A percentile compares a stretch with the other conserved stretches of the same genome.
Conservation (phyloP, 2,888 invertebrate genomes). For the Blomia tropicalis region DNA sequence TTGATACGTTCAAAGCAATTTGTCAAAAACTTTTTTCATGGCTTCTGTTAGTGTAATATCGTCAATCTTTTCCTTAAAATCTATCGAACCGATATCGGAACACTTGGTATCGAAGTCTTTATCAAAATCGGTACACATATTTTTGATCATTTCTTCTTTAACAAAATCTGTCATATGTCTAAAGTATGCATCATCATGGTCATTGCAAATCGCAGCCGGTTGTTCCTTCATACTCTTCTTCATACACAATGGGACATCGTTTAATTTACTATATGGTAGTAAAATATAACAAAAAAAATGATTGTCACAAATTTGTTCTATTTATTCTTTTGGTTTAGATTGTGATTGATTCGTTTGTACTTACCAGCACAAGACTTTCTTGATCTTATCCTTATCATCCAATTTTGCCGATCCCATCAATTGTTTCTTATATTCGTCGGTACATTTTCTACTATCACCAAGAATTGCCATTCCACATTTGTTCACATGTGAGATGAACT, state of each 20-base stretch:
- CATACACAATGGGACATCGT: background rate
- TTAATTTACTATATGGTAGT: background rate
- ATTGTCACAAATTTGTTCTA: background rate
- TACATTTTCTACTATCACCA: background rate
- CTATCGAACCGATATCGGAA: background rate
- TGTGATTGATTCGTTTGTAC: background rate
- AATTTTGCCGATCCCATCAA: background rate
- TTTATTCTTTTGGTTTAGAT: background rate
- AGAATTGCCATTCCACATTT: background rate
- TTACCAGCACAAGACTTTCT: conserved; percentile 8
- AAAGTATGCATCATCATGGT: background rate
- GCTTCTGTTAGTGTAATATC: background rate
- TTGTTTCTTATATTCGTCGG: background rate
- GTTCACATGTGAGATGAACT: background rate
- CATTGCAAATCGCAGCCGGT: background rate
- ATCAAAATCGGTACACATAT: background rate
- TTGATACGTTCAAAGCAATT: background rate
- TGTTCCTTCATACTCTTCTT: background rate
- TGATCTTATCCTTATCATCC: conserved; percentile 8
- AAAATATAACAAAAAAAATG: background rate
- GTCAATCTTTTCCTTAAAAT: background rate
- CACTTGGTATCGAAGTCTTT: background rate
- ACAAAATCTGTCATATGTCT: background rate
- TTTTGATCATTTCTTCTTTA: background rate
- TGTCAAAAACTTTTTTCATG: background rate